These are phyloP conservation scores for Meloidogyne floridensis DNA, from an alignment of 1,140 invertebrate genomes.

Conservation along the genomic window DNA sequence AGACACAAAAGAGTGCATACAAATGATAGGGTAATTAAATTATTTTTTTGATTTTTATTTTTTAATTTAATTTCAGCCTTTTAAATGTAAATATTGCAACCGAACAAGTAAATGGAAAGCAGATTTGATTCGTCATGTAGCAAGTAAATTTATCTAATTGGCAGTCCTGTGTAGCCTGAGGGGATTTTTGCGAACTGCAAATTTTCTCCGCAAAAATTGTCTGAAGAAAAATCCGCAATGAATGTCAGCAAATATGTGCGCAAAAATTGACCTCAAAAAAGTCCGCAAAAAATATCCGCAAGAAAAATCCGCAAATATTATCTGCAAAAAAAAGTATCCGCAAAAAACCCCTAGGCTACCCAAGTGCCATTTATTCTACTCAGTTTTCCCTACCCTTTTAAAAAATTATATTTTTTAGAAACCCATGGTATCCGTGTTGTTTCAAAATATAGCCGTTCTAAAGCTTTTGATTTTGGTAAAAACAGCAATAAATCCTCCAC, in stretches of 20 bases:
- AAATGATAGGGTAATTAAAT: slow-evolving; percentile 39
- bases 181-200: too few species aligned
- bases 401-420: slow-evolving; percentile 49
- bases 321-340: too few species aligned
- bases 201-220: too few species aligned
- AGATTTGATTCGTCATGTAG: slow-evolving; percentile 64
- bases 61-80: slow-evolving; percentile 43
- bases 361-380: too few species aligned
- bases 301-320: too few species aligned
- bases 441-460: slow-evolving; percentile 62
- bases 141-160: slow-evolving; percentile 50
- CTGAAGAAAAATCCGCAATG: too few species aligned
- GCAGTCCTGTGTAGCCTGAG: too few species aligned
- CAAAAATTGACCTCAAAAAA: too few species aligned
- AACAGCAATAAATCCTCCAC: neutral
- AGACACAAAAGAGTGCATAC: slow-evolving; percentile 65
- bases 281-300: too few species aligned
- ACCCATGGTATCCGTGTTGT: slow-evolving; percentile 66
- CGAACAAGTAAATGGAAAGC: slow-evolving; percentile 65
- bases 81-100: slow-evolving; percentile 65
- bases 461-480: slow-evolving; percentile 53
- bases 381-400: neutral
- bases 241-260: too few species aligned
- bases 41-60: neutral
- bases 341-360: too few species aligned